Percentiles rank a stretch among this genome's conserved stretches.
Conservation (phyloP, 2,888 invertebrate genomes). For the Omphaloscelis lunosa region DNA sequence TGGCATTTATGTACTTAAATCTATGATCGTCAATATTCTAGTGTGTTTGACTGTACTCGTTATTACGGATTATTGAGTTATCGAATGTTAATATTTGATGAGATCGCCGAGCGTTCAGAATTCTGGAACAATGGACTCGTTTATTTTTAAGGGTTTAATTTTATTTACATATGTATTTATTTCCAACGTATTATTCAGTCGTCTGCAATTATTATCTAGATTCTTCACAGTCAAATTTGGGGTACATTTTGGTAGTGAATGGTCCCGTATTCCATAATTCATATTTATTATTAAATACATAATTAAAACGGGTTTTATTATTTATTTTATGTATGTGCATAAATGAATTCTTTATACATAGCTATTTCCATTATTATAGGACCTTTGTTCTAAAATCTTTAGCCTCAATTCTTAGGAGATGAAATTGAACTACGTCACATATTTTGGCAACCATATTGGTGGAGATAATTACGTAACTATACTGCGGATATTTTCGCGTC, state of each 20-base stretch:
- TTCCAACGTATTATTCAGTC: background rate
- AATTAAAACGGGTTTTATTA: background rate
- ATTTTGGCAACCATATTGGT: slow-evolving; percentile 29
- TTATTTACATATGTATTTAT: background rate
- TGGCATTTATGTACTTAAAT: too few relatives aligned
- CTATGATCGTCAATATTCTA: too few relatives aligned
- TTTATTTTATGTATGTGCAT: background rate
- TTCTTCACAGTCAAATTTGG: background rate
- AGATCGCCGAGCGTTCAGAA: background rate
- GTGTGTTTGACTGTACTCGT: background rate
- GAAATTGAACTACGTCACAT: background rate
- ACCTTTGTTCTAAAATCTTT: background rate
- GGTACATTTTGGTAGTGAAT: background rate
- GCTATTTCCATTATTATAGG: too few relatives aligned
- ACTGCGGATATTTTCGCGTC: slow-evolving; percentile 50
- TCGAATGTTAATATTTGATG: slow-evolving; percentile 22
- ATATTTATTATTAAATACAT: background rate
- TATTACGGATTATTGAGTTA: slow-evolving; percentile 1
- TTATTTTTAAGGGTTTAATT: background rate
- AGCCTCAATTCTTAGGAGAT: background rate
- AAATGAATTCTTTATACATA: background rate
- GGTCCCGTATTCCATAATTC: background rate
- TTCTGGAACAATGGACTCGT: background rate
- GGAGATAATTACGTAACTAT: slow-evolving; percentile 47
- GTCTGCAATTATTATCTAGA: background rate